Evolutionary conservation across 2,797 vertebrate species (phyloP).

Genomic region (Rhincodon typus): DNA sequence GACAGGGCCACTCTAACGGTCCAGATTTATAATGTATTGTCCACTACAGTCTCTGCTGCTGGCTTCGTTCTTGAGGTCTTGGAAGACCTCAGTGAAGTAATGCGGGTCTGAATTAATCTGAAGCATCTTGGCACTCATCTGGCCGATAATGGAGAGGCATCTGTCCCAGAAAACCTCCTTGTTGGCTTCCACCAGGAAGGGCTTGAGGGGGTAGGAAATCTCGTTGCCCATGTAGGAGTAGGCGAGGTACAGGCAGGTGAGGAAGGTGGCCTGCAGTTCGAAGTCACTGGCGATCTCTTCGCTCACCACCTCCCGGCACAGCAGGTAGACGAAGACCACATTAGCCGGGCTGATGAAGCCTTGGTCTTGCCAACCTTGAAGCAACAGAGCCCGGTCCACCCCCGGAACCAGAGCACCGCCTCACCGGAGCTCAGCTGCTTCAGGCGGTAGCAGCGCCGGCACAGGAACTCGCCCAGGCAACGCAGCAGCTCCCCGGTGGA

Average conservation of each 20-base stretch:
- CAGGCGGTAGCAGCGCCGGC: constrained; percentile 82
- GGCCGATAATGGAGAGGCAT: constrained; percentile 80
- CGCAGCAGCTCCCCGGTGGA: constrained; percentile 91
- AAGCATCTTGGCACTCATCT: constrained; percentile 90
- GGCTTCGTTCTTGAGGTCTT: constrained; percentile 90
- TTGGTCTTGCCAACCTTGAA: constrained; percentile 97
- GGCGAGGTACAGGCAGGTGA: constrained; percentile 91
- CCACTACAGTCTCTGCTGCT: constrained; percentile 54
- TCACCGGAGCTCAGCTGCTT: constrained; percentile 80
- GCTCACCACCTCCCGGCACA: constrained; percentile 77
- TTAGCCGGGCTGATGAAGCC: constrained; percentile 94
- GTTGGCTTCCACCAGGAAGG: constrained; percentile 84
- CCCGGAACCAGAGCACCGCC: constrained; percentile 88
- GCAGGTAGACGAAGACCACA: constrained; percentile 92
- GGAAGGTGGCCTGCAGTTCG: constrained; percentile 85
- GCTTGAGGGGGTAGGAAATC: constrained; percentile 96
- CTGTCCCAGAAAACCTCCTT: constrained; percentile 92
- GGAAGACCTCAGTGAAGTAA: constrained; percentile 96
- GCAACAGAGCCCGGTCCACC: constrained; percentile 86
- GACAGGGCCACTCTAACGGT: constrained; percentile 65
- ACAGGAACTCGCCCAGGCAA: constrained; percentile 87
- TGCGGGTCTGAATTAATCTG: constrained; percentile 90
- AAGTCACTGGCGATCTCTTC: constrained; percentile 68
- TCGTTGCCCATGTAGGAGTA: constrained; percentile 98
- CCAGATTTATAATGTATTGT: constrained; percentile 74